Base-by-base conservation (phyloP, 2,113 vertebrate genomes). In the Xiphias gladius region DNA sequence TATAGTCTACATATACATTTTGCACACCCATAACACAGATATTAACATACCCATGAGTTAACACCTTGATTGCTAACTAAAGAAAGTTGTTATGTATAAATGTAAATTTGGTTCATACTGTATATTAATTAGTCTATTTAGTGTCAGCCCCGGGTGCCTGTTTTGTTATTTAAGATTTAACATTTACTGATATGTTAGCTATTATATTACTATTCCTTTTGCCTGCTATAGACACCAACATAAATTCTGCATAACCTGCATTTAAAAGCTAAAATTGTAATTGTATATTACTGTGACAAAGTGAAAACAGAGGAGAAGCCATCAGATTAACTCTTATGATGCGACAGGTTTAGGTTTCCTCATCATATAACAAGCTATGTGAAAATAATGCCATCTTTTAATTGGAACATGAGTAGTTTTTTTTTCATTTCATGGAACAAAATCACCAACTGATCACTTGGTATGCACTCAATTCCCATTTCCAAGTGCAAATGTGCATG, bases 401-500 rank as follows among this genome's bases (percentile, higher is more conserved):
- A 6, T 54, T 11, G 9, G 0, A 82, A 71, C 28, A 62, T 7
- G 19, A 19, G 20, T 2, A 14, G 14, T 43, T 62, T 32, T 20
- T 35, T 22, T 11, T 5, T 14, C 11, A 57, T 16, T 68, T 70
- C 1, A 4, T 66, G 22, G 11, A 69, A 71, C 22, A 20, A 73
- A 87, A 73, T 78, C 61, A 35, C 43, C 2, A 28, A 54, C 1
- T 0, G 52, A 54, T 70, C 6, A 26, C 20, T 57, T 64, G 72
- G 16, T 30, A 37, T 62, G 11, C 19, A 28, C 43, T 52, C 39
- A 59, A 75, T 83, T 90, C 76, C 78, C 2, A 52, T 82, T 91
- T 86, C 73, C 76, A 85, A 79, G 12, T 89, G 80, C 9, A 48
- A 67, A 71, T 46, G 63, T 66, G 1, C 11, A 17, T 63, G 52